Percentiles rank a stretch among this genome's conserved stretches.
Conservation (phyloP, 37 sponge, comb jelly and placozoan genomes). For the Eunapius fragilis region DNA sequence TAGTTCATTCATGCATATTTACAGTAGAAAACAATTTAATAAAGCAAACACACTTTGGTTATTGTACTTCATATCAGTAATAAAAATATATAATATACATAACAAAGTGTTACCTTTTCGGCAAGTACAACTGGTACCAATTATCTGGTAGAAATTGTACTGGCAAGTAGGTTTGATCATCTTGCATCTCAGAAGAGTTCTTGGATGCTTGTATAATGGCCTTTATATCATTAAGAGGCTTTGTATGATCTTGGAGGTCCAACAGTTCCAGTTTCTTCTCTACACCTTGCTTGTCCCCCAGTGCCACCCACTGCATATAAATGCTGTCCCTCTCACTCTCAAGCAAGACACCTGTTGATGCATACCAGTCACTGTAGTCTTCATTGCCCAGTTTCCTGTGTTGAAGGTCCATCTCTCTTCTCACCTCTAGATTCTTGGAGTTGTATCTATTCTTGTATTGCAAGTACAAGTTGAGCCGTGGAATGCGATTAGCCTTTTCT, state of each 20-base stretch:
- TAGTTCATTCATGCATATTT: background rate
- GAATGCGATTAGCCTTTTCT: background rate
- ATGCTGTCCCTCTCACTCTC: constrained; percentile 3
- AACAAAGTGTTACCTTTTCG: background rate
- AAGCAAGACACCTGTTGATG: background rate
- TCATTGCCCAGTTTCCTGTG: background rate
- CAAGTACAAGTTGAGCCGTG: constrained; percentile 36
- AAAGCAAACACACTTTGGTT: no score
- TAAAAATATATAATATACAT: no score
- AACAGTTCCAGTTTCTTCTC: constrained; percentile 18
- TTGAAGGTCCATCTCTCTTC: background rate
- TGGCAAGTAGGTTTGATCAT: constrained; percentile 18
- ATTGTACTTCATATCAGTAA: no score
- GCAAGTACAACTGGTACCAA: constrained; percentile 13
- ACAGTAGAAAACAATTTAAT: background rate
- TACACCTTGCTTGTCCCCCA: constrained; percentile 33
- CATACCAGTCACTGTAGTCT: constrained; percentile 32
- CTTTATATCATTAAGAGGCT: constrained; percentile 15
- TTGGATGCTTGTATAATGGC: constrained; percentile 21
- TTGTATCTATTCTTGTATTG: constrained; percentile 38
- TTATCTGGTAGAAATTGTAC: constrained; percentile 33
- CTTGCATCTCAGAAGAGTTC: background rate
- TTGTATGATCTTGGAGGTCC: background rate
- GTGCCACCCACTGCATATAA: constrained; percentile 48
- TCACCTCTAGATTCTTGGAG: constrained; percentile 3